phyloP scores from a whole-genome alignment of 2,888 invertebrate genomes.

The Macaria notata region DNA sequence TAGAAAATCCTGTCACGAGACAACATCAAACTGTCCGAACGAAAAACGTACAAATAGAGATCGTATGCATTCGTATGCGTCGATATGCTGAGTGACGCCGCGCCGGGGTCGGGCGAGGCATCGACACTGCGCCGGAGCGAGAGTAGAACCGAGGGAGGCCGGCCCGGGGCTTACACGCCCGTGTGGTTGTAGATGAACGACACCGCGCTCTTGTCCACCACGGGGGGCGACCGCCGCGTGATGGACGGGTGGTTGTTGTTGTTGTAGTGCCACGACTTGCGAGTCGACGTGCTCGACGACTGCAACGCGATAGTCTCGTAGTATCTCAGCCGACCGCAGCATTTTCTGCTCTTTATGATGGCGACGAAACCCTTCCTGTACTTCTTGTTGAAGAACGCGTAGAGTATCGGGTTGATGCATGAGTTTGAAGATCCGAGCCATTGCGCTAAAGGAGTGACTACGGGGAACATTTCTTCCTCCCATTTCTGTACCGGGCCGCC shows the following conservation, averaged over 20 bases:
- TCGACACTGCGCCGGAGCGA: conserved; percentile 38
- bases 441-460: conserved; percentile 93
- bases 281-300: conserved; percentile 92
- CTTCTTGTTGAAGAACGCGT: conserved; percentile 97
- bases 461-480: conserved; percentile 90
- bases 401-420: conserved; percentile 96
- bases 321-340: conserved; percentile 92
- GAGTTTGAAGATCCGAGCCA: conserved; percentile 97
- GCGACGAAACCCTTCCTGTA: conserved; percentile 95
- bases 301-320: conserved; percentile 94
- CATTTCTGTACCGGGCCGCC: conserved; percentile 88
- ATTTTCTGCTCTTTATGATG: conserved; percentile 91
- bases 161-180: conserved; percentile 80
- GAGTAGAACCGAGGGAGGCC: conserved; percentile 41
- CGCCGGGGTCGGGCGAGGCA: conserved; percentile 31
- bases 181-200: conserved; percentile 87
- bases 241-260: conserved; percentile 84
- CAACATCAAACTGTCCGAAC: conserved; percentile 68
- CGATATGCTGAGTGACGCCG: conserved; percentile 63
- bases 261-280: conserved; percentile 93
- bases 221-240: conserved; percentile 79
- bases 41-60: conserved; percentile 56
- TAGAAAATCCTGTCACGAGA: conserved; percentile 51
- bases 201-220: conserved; percentile 75
- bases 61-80: conserved; percentile 59